phyloP scores from a whole-genome alignment of 2,888 invertebrate genomes.

The Mythimna vitellina region DNA sequence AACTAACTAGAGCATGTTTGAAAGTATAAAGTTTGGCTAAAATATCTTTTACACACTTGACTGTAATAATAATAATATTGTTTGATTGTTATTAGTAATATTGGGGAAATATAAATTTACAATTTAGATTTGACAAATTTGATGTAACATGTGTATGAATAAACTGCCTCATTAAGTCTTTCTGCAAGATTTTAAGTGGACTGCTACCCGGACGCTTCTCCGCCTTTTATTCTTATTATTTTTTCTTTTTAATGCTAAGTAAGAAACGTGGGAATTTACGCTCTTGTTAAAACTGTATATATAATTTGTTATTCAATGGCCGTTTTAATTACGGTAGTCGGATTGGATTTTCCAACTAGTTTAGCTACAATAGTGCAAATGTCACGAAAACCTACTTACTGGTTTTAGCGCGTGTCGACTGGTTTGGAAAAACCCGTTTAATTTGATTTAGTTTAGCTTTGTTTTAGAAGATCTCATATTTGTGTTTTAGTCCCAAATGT shows the following conservation, averaged over 20 bases:
- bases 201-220: background rate
- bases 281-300: slow-evolving; percentile 4
- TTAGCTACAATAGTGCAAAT: background rate
- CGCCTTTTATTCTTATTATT: background rate
- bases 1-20: background rate
- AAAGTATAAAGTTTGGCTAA: background rate
- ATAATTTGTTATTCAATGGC: slow-evolving; percentile 16
- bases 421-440: background rate
- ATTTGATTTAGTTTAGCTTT: background rate
- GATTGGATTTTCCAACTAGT: slow-evolving; percentile 11
- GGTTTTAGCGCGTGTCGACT: background rate
- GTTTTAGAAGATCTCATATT: background rate
- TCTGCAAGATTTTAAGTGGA: background rate
- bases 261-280: slow-evolving; percentile 24
- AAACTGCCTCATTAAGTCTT: background rate
- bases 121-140: background rate
- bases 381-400: background rate
- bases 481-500: slow-evolving; percentile 6
- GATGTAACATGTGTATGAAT: background rate
- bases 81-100: background rate
- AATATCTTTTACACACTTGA: background rate
- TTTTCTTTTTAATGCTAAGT: slow-evolving; percentile 8
- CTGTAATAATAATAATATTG: background rate
- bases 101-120: background rate
- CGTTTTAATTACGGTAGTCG: background rate